Evolutionary conservation across 2,797 vertebrate genomes (phyloP).

Genomic region (Hirundo rustica): DNA sequence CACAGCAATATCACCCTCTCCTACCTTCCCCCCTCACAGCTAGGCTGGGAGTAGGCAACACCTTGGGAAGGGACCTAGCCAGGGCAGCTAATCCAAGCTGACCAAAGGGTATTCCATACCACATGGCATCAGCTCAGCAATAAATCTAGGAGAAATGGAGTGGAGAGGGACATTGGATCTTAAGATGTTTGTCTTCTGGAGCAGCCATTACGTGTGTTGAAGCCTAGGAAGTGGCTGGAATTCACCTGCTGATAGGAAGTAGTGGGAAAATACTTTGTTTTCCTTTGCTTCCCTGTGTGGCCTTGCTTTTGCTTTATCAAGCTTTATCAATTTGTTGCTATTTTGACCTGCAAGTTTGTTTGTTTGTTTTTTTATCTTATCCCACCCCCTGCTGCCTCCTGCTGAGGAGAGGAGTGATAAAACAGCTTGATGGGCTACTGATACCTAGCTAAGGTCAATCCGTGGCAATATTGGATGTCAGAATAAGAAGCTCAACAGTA

Average conservation of each 20-base stretch:
- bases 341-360: neutral
- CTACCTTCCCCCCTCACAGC: rapidly evolving
- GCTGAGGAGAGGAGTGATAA: neutral
- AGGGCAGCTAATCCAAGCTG: neutral
- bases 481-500: neutral
- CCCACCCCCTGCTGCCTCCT: neutral
- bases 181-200: neutral
- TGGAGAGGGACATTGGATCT: rapidly evolving
- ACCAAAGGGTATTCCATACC: neutral
- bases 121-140: rapidly evolving
- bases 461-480: neutral
- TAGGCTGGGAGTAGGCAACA: neutral
- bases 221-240: neutral
- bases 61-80: neutral
- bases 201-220: neutral
- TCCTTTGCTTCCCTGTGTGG: neutral
- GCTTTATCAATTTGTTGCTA: neutral
- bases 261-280: neutral
- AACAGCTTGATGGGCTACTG: neutral
- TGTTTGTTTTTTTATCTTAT: neutral
- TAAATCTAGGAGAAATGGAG: neutral
- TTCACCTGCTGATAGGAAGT: neutral
- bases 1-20: neutral
- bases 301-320: neutral
- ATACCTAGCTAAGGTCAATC: neutral